Percentiles rank a stretch among this genome's conserved stretches.
These are phyloP conservation scores for Lasiurus cinereus DNA, from an alignment of 2,113 vertebrate genomes.

Conservation along the genomic window DNA sequence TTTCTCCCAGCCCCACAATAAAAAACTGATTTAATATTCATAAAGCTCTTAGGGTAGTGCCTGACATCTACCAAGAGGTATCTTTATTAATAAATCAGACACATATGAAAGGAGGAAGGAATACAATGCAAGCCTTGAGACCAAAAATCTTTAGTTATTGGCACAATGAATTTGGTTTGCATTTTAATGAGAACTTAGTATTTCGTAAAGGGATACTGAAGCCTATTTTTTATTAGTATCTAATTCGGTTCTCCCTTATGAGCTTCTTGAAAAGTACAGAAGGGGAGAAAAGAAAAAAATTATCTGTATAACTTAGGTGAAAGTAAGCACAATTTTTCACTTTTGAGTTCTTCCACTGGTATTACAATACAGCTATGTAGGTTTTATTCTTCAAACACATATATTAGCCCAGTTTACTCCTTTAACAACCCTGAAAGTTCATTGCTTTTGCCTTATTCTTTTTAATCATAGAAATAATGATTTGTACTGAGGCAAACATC, in stretches of 20 bases:
- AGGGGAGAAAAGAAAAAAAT: neutral
- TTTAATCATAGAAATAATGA: neutral
- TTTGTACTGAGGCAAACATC: conserved; percentile 15
- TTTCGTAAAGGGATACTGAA: conserved; percentile 21
- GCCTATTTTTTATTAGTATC: conserved; percentile 17
- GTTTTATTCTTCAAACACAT: conserved; percentile 55
- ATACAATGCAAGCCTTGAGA: neutral
- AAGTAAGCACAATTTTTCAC: neutral
- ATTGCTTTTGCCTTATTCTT: neutral
- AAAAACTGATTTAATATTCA: conserved; percentile 40
- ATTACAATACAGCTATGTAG: neutral
- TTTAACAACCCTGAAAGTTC: neutral
- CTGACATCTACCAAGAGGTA: conserved; percentile 7
- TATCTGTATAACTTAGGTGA: neutral
- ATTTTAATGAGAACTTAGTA: conserved; percentile 61
- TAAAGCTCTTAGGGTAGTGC: conserved; percentile 6
- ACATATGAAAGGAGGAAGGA: conserved; percentile 21
- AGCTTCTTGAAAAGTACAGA: conserved; percentile 37
- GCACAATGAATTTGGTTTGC: neutral
- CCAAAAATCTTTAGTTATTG: neutral
- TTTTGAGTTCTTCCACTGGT: neutral
- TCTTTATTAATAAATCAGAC: conserved; percentile 45
- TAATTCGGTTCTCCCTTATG: conserved; percentile 41
- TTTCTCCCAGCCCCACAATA: neutral
- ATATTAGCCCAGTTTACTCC: neutral